Percentiles rank a stretch among this genome's conserved stretches.
These are phyloP conservation scores for Pseudomugil gertrudae DNA, from an alignment of 2,797 vertebrate species.

Conservation along the genomic window DNA sequence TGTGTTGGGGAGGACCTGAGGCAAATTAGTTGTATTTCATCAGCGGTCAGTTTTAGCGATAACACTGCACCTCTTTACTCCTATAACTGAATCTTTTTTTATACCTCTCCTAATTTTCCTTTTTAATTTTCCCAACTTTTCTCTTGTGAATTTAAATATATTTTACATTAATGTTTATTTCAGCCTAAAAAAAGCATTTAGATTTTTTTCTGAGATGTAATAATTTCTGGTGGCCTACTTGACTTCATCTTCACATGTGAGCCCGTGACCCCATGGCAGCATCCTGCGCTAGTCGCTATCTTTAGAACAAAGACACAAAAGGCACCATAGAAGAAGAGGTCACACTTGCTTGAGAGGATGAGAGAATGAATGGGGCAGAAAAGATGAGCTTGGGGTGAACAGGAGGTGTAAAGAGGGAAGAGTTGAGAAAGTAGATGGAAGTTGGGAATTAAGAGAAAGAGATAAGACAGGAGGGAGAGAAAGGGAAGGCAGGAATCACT, in stretches of 20 bases:
- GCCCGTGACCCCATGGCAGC: not conserved
- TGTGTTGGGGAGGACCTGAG: conserved; percentile 21
- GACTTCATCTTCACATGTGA: not conserved
- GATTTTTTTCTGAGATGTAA: conserved; percentile 2
- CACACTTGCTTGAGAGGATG: conserved; percentile 30
- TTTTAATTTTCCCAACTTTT: no score
- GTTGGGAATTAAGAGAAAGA: conserved; percentile 36
- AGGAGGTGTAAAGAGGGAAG: conserved; percentile 17
- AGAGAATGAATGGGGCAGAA: conserved; percentile 28
- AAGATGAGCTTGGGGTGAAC: conserved; percentile 26
- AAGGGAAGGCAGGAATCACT: conserved; percentile 19
- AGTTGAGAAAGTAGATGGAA: conserved; percentile 18
- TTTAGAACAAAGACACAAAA: conserved; percentile 37
- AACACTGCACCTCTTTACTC: conserved; percentile 57
- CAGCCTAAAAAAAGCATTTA: not conserved
- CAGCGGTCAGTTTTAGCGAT: conserved; percentile 50
- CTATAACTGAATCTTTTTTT: conserved; percentile 49
- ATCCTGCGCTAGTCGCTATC: conserved; percentile 21
- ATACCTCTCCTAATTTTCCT: conserved; percentile 29
- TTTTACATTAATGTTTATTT: not conserved
- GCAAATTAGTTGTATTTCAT: conserved; percentile 59
- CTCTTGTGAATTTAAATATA: not conserved
- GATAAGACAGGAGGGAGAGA: no score
- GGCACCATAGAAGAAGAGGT: conserved; percentile 29
- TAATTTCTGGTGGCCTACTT: conserved; percentile 1